Evolutionary conservation across 2,888 invertebrate genomes (phyloP), one percentile per base, ranked within the genome.

Genomic region (Apamea monoglypha): DNA sequence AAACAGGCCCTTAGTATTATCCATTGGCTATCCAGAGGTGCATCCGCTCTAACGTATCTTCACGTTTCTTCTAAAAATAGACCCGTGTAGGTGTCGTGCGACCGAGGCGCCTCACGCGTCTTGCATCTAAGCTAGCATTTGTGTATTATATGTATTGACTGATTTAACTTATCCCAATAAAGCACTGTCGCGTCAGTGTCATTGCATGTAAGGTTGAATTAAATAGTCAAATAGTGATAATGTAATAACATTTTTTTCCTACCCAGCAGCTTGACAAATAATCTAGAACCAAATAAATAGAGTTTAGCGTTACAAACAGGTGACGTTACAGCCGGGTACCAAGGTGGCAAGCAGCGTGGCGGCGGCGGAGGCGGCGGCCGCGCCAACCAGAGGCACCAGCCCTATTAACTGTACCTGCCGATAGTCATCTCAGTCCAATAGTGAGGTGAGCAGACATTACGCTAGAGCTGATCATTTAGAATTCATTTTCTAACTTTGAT

Each of bases 311-410:
- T 86, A 77, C 83, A 86, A 81, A 77, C 78, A 83, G 89, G 84
- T 89, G 87, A 92, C 94, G 93, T 95, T 94, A 92, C 96, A 96
- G 97, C 97, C 92, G 97, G 98, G 95, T 98, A 98, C 97, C 98
- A 98, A 94, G 98, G 98, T 93, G 98, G 98, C 96, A 98, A 98
- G 97, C 98, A 98, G 97, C 98, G 98, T 95, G 98, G 98, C 93
- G 97, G 97, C 92, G 97, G 98, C 91, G 97, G 98, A 94, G 97
- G 98, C 94, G 97, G 96, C 98, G 97, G 98, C 88, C 98, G 98
- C 93, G 97, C 98, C 94, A 98, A 98, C 97, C 98, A 98, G 97
- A 98, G 98, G 98, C 98, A 98, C 97, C 98, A 98, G 97, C 98
- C 98, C 95, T 98, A 98, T 97, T 98, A 98, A 90, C 92, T 90